These are phyloP conservation scores for Drosophila repletoides DNA, from an alignment of 1,140 invertebrate species.

Conservation along the genomic window DNA sequence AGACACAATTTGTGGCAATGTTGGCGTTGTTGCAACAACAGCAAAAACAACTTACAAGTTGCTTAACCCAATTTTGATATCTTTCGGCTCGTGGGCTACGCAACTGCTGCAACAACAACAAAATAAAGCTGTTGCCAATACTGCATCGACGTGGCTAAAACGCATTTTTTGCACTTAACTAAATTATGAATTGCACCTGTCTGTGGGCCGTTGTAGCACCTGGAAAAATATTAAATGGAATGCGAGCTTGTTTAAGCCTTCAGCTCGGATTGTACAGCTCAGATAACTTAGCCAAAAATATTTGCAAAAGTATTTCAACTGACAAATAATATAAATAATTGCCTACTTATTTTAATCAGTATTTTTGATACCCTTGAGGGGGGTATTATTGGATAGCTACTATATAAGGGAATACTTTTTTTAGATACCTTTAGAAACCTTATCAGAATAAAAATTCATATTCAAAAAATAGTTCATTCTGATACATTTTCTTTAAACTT, in stretches of 20 bases:
- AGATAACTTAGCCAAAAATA: constrained; percentile 7
- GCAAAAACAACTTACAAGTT: constrained; percentile 41
- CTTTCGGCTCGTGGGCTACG: constrained; percentile 60
- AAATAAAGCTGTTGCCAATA: constrained; percentile 27
- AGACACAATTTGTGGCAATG: constrained; percentile 44
- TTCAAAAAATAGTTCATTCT: too few relatives aligned
- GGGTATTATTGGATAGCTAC: too few relatives aligned
- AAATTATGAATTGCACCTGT: constrained; percentile 55
- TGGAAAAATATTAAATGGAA: constrained; percentile 8
- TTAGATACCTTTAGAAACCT: too few relatives aligned
- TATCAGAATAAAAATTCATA: too few relatives aligned
- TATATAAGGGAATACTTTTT: too few relatives aligned
- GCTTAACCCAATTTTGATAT: constrained; percentile 76
- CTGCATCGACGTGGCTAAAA: constrained; percentile 38
- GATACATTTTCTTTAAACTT: too few relatives aligned
- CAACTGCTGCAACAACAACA: constrained; percentile 39
- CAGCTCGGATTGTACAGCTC: background rate
- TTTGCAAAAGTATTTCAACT: background rate
- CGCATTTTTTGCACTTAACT: constrained; percentile 47
- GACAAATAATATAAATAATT: constrained; percentile 1
- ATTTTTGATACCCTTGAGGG: too few relatives aligned
- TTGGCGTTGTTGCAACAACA: constrained; percentile 29
- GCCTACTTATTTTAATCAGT: too few relatives aligned
- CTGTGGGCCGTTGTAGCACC: constrained; percentile 35
- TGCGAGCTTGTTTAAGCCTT: constrained; percentile 9